Percentiles rank a stretch among this genome's conserved stretches.
These are phyloP conservation scores for Sitophilus oryzae DNA, from an alignment of 1,140 invertebrate genomes.

Conservation along the genomic window DNA sequence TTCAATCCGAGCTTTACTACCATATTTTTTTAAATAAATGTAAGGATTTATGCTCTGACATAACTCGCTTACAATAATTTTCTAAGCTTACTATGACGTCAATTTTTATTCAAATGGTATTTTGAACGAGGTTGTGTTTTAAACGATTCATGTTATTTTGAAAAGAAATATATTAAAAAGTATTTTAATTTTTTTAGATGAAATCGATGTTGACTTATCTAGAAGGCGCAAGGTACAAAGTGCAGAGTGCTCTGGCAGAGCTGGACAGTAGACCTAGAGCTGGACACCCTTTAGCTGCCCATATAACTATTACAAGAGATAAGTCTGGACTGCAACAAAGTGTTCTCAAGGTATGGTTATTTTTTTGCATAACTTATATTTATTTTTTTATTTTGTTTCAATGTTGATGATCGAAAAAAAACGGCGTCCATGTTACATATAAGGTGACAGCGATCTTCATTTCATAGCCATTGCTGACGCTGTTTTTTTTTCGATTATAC, in stretches of 20 bases:
- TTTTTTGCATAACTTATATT: too few relatives aligned
- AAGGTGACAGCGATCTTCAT: too few relatives aligned
- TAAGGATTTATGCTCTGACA: too few relatives aligned
- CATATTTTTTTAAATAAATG: too few relatives aligned
- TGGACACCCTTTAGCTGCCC: slow-evolving; percentile 75
- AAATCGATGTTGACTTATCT: slow-evolving; percentile 86
- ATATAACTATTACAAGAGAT: slow-evolving; percentile 82
- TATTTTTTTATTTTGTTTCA: too few relatives aligned
- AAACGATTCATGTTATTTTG: neutral
- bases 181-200: slow-evolving; percentile 58
- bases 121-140: neutral
- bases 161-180: neutral
- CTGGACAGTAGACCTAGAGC: slow-evolving; percentile 67
- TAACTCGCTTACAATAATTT: too few relatives aligned
- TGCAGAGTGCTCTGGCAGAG: slow-evolving; percentile 73
- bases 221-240: slow-evolving; percentile 83
- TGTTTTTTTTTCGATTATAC: too few relatives aligned
- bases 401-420: neutral
- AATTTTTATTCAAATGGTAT: too few relatives aligned
- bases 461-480: too few relatives aligned
- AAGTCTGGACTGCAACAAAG: slow-evolving; percentile 84
- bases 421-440: neutral
- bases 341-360: slow-evolving; percentile 63
- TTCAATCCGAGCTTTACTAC: too few relatives aligned
- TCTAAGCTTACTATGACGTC: too few relatives aligned